These are phyloP conservation scores for Harpagoxenus sublaevis DNA, from an alignment of 2,888 invertebrate genomes.

Conservation along the genomic window DNA sequence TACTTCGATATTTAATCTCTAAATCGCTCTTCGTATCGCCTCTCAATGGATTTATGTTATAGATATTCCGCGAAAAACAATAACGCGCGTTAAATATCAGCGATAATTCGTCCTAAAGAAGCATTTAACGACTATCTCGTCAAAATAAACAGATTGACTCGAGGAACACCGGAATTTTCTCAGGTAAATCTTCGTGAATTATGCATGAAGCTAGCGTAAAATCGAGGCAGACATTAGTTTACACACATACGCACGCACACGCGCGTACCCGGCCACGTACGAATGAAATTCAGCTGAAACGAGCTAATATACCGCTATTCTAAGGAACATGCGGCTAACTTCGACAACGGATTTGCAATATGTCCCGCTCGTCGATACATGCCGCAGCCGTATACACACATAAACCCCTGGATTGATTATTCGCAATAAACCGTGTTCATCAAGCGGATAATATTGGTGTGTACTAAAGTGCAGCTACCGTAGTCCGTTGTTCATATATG, in stretches of 20 bases:
- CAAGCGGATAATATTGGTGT: constrained; percentile 29
- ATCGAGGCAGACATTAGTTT: constrained; percentile 42
- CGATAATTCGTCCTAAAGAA: neutral
- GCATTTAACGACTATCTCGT: neutral
- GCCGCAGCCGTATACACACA: constrained; percentile 57
- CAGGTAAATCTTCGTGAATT: constrained; percentile 28
- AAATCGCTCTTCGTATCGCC: neutral
- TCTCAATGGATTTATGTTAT: too few species aligned
- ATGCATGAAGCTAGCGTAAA: constrained; percentile 49
- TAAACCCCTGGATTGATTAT: constrained; percentile 41
- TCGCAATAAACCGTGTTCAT: constrained; percentile 32
- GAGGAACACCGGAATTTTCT: constrained; percentile 27
- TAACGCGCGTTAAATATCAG: neutral
- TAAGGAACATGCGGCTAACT: constrained; percentile 83
- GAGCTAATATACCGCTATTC: constrained; percentile 82
- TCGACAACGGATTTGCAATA: constrained; percentile 73
- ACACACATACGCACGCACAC: constrained; percentile 12
- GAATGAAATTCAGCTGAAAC: constrained; percentile 71
- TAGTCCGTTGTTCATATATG: neutral
- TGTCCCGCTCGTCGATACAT: constrained; percentile 61
- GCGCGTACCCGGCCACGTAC: constrained; percentile 3
- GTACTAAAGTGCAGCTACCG: neutral
- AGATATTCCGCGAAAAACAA: neutral
- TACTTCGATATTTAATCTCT: neutral
- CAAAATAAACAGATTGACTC: neutral